A percentile compares a stretch with the other conserved stretches of the same genome.
Evolutionary conservation across 2,888 invertebrate genomes (phyloP).

Genomic region (Andrena flavipes): DNA sequence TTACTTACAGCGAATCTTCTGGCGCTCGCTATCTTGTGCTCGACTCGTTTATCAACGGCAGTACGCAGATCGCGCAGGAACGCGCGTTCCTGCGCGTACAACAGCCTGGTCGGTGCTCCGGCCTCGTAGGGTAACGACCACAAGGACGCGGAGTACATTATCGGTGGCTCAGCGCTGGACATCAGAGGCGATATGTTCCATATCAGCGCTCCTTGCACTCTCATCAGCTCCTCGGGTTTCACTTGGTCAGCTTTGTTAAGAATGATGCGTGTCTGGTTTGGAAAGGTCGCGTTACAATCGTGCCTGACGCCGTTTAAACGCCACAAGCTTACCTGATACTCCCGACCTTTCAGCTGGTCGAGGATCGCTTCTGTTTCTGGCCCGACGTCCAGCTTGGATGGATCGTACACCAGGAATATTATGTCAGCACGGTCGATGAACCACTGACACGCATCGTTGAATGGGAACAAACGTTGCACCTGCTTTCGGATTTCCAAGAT

Average conservation of each 20-base stretch:
- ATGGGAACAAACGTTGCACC: conserved; percentile 96
- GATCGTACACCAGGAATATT: conserved; percentile 97
- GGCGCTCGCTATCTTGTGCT: conserved; percentile 97
- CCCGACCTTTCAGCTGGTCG: conserved; percentile 97
- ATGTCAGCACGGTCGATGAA: conserved; percentile 98
- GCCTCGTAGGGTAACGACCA: conserved; percentile 95
- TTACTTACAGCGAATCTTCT: conserved; percentile 96
- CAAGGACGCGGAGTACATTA: conserved; percentile 95
- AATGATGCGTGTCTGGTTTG: conserved; percentile 92
- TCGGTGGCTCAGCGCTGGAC: conserved; percentile 97
- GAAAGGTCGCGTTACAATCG: no score
- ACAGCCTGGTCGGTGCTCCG: conserved; percentile 92
- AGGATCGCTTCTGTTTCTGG: conserved; percentile 97
- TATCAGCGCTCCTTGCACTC: conserved; percentile 96
- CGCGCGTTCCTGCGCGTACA: conserved; percentile 95
- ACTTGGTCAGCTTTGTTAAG: conserved; percentile 98
- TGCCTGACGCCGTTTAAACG: no score
- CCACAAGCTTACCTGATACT: conserved; percentile 90
- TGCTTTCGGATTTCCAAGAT: conserved; percentile 97
- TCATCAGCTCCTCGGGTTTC: conserved; percentile 95
- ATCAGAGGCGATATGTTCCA: conserved; percentile 99
- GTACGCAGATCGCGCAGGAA: conserved; percentile 94
- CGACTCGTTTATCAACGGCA: conserved; percentile 95
- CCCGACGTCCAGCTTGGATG: conserved; percentile 97
- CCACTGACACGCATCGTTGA: conserved; percentile 98